Base-by-base conservation (phyloP, 2,113 vertebrate genomes). In the Corythornis cristatus region DNA sequence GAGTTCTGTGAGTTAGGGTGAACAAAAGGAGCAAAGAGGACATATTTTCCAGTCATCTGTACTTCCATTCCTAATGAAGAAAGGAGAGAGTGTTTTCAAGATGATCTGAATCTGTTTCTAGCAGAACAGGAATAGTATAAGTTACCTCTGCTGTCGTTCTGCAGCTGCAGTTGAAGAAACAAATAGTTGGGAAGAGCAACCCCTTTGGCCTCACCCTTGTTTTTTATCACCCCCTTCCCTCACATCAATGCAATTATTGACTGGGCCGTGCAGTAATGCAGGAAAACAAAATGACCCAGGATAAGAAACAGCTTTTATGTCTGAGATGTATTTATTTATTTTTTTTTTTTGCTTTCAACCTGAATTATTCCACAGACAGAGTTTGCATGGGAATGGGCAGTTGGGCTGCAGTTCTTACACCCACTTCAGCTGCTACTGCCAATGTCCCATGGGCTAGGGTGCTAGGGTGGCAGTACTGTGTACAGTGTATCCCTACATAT, bases 121-220 rank as follows among this genome's bases (percentile, higher is more conserved):
- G 62, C 22, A 81, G 81, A 87, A 83, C 1, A 65, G 51, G 28
- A 89, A 45, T 45, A 67, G 22, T 7, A 15, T 31, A 16, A 19
- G 17, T 61, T 66, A 25, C 21, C 35, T 13, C 6, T 65, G 31
- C 46, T 37, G n/a, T 31, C 51, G 45, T 66, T 75, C 62, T 88
- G 26, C 72, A 79, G 84, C 72, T 54, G n/a, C 66, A 82, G 33
- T 56, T 37, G 53, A 85, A 70, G 65, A 81, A 88, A 74, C 13
- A 65, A 76, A 42, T 2, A 1, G 23, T 5, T 76, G 48, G 35
- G 33, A 80, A 88, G 73, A 67, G 26, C 60, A 90, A 54, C 11
- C 25, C 8, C 29, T 72, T 5, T 21, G 76, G 29, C 46, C 14
- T 45, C 16, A 57, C 37, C 6, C 0, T 53, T 73, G 46, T 25